phyloP scores from a whole-genome alignment of 2,797 vertebrate genomes.

The Gadopsis bispinosus region DNA sequence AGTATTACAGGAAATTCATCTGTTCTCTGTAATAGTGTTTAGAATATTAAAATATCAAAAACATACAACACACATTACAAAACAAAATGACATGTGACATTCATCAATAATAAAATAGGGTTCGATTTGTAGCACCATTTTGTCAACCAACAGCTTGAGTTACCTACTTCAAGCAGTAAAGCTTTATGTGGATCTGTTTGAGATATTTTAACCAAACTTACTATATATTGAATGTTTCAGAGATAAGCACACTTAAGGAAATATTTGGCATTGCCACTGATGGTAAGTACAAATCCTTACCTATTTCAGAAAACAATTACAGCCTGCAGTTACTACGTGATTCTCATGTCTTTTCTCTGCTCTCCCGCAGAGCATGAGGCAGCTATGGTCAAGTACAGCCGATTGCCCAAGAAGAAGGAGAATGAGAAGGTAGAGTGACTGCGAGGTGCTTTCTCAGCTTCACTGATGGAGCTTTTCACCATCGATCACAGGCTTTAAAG shows the following conservation, averaged over 20 bases:
- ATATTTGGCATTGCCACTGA: slow-evolving; percentile 95
- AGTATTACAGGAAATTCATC: not conserved
- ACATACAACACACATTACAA: not conserved
- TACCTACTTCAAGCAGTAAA: not conserved
- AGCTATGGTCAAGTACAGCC: slow-evolving; percentile 98
- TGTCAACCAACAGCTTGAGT: not conserved
- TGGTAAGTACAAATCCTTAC: slow-evolving; percentile 82
- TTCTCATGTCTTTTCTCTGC: not conserved
- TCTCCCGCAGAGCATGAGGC: slow-evolving; percentile 91
- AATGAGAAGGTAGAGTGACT: slow-evolving; percentile 90
- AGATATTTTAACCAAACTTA: slow-evolving; percentile 11
- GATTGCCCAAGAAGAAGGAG: slow-evolving; percentile 95
- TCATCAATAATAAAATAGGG: not conserved
- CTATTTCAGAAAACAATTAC: slow-evolving; percentile 2
- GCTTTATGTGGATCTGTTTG: not conserved
- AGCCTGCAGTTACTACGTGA: slow-evolving; percentile 5
- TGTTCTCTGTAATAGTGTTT: not conserved
- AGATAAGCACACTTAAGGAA: slow-evolving; percentile 98
- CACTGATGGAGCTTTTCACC: slow-evolving; percentile 14
- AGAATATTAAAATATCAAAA: not conserved
- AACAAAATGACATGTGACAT: not conserved
- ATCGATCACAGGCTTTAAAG: slow-evolving; percentile 37
- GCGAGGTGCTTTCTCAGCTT: slow-evolving; percentile 25
- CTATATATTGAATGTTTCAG: slow-evolving; percentile 82
- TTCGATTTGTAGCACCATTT: not conserved